phyloP scores from a whole-genome alignment of 2,113 vertebrate species.

The Marcusenius ussheri region DNA sequence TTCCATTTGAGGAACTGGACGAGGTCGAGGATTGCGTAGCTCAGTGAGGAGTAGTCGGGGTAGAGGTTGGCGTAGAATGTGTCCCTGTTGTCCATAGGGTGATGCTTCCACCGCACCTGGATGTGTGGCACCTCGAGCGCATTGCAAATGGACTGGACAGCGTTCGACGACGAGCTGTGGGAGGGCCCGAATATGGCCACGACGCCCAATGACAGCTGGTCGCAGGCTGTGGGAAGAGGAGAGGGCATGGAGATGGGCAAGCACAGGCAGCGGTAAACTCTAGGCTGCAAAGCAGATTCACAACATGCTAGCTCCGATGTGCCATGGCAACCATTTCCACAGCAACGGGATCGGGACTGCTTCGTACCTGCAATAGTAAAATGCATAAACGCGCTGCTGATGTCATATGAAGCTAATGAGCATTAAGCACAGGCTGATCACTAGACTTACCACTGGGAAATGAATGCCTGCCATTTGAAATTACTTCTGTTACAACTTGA shows the following conservation, averaged over 20 bases:
- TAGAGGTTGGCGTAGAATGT: constrained; percentile 97
- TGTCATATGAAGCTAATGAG: not conserved
- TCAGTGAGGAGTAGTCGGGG: constrained; percentile 92
- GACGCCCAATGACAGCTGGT: constrained; percentile 93
- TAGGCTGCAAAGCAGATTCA: constrained; percentile 2
- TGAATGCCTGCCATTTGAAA: not conserved
- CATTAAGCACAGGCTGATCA: not conserved
- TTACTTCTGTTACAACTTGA: not conserved
- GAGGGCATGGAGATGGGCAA: not conserved
- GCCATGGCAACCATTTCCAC: not conserved
- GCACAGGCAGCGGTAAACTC: not conserved
- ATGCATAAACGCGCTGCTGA: not conserved
- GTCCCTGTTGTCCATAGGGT: constrained; percentile 95
- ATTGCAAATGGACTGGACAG: constrained; percentile 96
- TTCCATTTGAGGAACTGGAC: constrained; percentile 96
- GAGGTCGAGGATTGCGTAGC: constrained; percentile 91
- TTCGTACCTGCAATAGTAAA: not conserved
- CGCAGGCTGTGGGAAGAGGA: constrained; percentile 71
- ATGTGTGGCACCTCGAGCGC: constrained; percentile 95
- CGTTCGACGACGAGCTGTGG: constrained; percentile 92
- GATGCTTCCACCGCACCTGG: constrained; percentile 96
- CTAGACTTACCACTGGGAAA: not conserved
- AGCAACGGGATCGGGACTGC: not conserved
- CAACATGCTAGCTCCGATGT: not conserved
- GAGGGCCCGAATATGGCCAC: constrained; percentile 97